Evolutionary conservation across 2,888 invertebrate species (phyloP), one percentile per base, ranked within the genome.

Genomic region (Stenotaenia linearis): DNA sequence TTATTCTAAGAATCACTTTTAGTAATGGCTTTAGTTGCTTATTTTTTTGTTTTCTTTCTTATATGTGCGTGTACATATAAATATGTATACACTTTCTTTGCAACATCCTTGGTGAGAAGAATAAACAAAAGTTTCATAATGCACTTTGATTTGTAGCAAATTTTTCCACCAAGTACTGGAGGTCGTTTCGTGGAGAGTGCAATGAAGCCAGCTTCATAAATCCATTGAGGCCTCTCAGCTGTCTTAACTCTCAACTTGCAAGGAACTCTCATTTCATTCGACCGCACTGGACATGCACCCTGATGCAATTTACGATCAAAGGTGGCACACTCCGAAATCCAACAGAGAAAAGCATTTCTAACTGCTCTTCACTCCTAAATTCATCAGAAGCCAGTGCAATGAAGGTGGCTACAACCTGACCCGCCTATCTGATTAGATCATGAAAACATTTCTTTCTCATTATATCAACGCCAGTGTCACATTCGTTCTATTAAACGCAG

Each of bases 91-190:
- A 45, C 69, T 69, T 69, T 12, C 25, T 28, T 69, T 10, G 12
- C 69, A 69, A 25, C 25, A 69, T 69, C 25, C 12, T 69, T 69
- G 69, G 69, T 69, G 69, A 69, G 69, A 69, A 69, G 69, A 69
- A 69, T 28, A 69, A 28, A 69, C 69, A 69, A 69, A 69, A 69
- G 69, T 69, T 69, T 69, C 69, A 69, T 69, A 69, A 69, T 69
- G 69, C 69, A 69, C 69, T 69, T 69, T 69, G 69, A 69, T 69
- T 69, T 69, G 69, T 69, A 69, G 69, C 69, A 69, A 69, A 69
- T 69, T 69, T 69, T 69, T 69, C 69, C 69, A 69, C 69, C 69
- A 69, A 69, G 69, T 69, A 69, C 69, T 28, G 28, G 69, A 69
- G 69, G 69, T 69, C 69, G 69, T 69, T 69, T 69, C 28, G 69